Base-by-base conservation (phyloP, 2,888 invertebrate species). In the Bembecia ichneumoniformis region DNA sequence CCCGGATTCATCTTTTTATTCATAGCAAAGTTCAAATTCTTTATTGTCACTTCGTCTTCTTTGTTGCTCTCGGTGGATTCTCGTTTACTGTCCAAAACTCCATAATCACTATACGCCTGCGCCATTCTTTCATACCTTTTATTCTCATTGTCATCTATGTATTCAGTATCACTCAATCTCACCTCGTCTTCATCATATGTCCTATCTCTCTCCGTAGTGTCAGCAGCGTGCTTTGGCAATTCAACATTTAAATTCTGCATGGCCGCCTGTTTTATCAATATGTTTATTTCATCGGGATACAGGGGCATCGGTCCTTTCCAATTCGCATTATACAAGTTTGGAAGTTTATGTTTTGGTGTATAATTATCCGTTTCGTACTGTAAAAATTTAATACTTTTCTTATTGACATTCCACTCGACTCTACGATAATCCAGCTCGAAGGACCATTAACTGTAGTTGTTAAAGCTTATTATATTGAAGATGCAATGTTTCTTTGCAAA, bases 81-180 rank as follows among this genome's bases (percentile, higher is more conserved):
- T 35, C 76, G 77, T 50, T 76, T 80, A 1, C 52, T 68, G 45
- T 74, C 65, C 1, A 84, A 43, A 0, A 86, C 82, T 1, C 84
- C 86, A 51, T 86, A 86, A 49, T 86, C 86, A 52, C 84, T 86
- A 35, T 86, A 86, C 0, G 84, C 84, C 64, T 86, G 84, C 0
- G 82, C 81, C 61, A 79, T 64, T 47, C 65, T 75, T 15, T 68
- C 65, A 47, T 71, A 69, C 55, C 75, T 78, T 43, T 60, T 66
- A 13, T 65, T 59, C 1, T 73, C 43, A 59, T 80, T 79, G 44
- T 77, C 74, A 58, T 82, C 77, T 2, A 79, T 57, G 43, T 82
- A 79, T 47, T 83, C 71, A 0, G 69, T 52, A 47, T 83, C 79
- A 2, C 60, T 65, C 0, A 64, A n/a, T 15, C 62, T 56, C 3